Evolutionary conservation across 2,113 vertebrate genomes (phyloP).

Genomic region (Ciconia boyciana): DNA sequence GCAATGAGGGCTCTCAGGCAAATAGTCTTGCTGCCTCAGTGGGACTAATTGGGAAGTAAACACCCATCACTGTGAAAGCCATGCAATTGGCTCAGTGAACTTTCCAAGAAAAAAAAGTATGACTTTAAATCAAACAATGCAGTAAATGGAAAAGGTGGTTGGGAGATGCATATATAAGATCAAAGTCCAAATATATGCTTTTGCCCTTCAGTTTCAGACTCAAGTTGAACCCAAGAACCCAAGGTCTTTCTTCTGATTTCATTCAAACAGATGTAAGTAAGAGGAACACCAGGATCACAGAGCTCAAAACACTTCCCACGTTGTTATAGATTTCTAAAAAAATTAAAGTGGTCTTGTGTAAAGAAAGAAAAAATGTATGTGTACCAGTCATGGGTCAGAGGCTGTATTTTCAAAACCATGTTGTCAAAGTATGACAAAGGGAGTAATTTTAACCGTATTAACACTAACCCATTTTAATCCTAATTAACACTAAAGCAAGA

Average conservation of each 20-base stretch:
- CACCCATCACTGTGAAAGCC: background rate
- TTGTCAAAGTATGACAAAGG: background rate
- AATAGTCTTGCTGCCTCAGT: slow-evolving; percentile 7
- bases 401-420: background rate
- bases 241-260: background rate
- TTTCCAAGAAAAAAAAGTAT: background rate
- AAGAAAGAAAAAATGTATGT: background rate
- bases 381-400: background rate
- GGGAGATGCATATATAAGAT: background rate
- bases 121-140: background rate
- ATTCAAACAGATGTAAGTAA: background rate
- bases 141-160: background rate
- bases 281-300: background rate
- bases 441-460: background rate
- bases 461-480: background rate
- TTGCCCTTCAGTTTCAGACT: background rate
- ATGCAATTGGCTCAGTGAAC: background rate
- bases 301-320: background rate
- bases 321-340: background rate
- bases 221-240: background rate
- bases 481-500: background rate
- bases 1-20: slow-evolving; percentile 1
- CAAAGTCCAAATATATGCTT: background rate
- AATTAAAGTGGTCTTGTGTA: background rate
- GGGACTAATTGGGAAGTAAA: slow-evolving; percentile 40